Evolutionary conservation across 2,888 invertebrate genomes (phyloP).

Genomic region (Parelbella ahira): DNA sequence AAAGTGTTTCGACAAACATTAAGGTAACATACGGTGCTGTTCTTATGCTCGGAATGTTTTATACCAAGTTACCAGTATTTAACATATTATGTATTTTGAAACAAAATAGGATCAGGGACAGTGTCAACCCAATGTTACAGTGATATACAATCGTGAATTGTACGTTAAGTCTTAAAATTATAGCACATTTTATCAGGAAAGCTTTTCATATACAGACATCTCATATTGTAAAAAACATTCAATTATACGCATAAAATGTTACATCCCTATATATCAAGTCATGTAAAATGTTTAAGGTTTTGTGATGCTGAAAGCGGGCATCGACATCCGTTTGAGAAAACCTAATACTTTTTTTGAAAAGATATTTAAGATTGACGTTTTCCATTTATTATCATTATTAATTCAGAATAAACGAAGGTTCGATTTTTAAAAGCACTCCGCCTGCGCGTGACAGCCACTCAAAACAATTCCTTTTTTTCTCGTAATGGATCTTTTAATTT

Average conservation of each 20-base stretch:
- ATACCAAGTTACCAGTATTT: conserved; percentile 14
- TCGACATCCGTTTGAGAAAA: conserved; percentile 20
- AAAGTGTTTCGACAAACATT: conserved; percentile 26
- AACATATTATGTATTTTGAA: conserved; percentile 14
- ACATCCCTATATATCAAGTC: too few species aligned
- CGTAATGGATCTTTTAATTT: conserved; percentile 22
- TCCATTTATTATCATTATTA: conserved; percentile 55
- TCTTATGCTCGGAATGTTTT: conserved; percentile 10
- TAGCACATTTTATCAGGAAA: too few species aligned
- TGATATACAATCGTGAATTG: too few species aligned
- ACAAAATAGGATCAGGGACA: too few species aligned
- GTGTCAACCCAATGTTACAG: too few species aligned
- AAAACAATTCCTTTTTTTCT: conserved; percentile 35
- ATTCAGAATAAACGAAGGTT: conserved; percentile 49
- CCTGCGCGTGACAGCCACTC: conserved; percentile 35
- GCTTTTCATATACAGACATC: too few species aligned
- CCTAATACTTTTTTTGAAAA: conserved; percentile 18
- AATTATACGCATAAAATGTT: too few species aligned
- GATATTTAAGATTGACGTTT: conserved; percentile 44
- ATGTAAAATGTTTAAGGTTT: too few species aligned
- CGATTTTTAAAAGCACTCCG: conserved; percentile 34
- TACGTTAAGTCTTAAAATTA: too few species aligned
- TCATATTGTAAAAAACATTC: too few species aligned
- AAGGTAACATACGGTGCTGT: conserved; percentile 23
- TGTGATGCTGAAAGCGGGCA: too few species aligned